These are phyloP conservation scores for Herminia tarsipennalis DNA, from an alignment of 2,888 invertebrate species.

Conservation along the genomic window DNA sequence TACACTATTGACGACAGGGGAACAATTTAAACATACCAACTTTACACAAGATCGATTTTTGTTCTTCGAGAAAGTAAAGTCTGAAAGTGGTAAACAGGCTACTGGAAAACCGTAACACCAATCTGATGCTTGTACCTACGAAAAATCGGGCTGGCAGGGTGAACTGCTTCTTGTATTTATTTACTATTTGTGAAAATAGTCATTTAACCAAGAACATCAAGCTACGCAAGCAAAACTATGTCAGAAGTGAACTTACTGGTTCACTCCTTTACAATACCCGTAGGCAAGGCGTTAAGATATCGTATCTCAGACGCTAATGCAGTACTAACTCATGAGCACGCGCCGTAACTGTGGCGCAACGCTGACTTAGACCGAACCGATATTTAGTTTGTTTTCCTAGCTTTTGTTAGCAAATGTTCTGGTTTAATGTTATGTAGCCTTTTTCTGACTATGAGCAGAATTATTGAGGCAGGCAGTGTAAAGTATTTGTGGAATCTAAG, in stretches of 20 bases:
- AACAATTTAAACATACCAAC: too few species aligned
- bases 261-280: conserved; percentile 22
- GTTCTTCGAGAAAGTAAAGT: too few species aligned
- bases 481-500: too few species aligned
- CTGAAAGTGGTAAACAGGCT: too few species aligned
- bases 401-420: conserved; percentile 32
- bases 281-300: conserved; percentile 74
- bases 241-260: conserved; percentile 26
- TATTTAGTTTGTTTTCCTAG: conserved; percentile 44
- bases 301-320: conserved; percentile 79
- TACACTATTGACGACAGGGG: too few species aligned
- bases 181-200: too few species aligned
- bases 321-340: conserved; percentile 79
- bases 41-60: too few species aligned
- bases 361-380: conserved; percentile 56
- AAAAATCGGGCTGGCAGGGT: too few species aligned
- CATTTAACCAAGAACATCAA: too few species aligned
- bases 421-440: conserved; percentile 9
- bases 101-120: too few species aligned
- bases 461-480: background rate
- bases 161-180: too few species aligned
- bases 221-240: background rate
- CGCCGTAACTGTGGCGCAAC: conserved; percentile 67
- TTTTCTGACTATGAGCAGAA: conserved; percentile 9
- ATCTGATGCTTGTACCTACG: too few species aligned